Evolutionary conservation across 1,140 invertebrate genomes (phyloP).

Genomic region (Drosophila azteca): DNA sequence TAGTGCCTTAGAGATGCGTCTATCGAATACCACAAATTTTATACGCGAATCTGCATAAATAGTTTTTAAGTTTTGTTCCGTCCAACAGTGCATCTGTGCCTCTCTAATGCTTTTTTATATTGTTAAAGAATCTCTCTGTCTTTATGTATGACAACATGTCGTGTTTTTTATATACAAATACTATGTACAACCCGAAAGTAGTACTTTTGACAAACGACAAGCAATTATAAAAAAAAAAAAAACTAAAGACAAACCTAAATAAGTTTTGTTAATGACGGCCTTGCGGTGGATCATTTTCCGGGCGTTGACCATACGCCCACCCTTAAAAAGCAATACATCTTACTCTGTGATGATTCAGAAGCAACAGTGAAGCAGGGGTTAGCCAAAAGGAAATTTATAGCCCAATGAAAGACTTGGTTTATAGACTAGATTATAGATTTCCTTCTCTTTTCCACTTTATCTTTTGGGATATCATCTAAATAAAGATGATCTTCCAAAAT

Average conservation of each 20-base stretch:
- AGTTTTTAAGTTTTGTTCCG: conserved; percentile 62
- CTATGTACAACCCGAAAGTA: conserved; percentile 37
- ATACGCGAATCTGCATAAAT: conserved; percentile 50
- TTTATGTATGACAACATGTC: conserved; percentile 48
- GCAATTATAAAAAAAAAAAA: conserved; percentile 27
- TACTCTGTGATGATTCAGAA: too few relatives aligned
- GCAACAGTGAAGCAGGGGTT: too few relatives aligned
- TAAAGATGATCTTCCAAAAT: too few relatives aligned
- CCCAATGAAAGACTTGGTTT: too few relatives aligned
- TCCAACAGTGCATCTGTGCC: conserved; percentile 29
- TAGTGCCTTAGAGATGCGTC: conserved; percentile 59
- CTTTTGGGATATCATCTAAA: too few relatives aligned
- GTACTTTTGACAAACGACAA: conserved; percentile 23
- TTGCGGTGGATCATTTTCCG: conserved; percentile 19
- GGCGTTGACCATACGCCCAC: conserved; percentile 43
- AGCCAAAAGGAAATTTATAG: too few relatives aligned
- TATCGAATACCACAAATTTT: conserved; percentile 53
- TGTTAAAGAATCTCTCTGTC: conserved; percentile 45
- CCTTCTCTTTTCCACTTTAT: too few relatives aligned
- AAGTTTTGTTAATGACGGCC: conserved; percentile 16
- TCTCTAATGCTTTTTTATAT: conserved; percentile 25
- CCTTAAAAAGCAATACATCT: conserved; percentile 7
- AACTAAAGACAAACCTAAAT: conserved; percentile 35
- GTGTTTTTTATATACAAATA: conserved; percentile 49
- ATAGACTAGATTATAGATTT: too few relatives aligned